A percentile compares a stretch with the other conserved stretches of the same genome.
Conservation (phyloP, 92 coral and sea anemone species). For the Palythoa caribaeorum region DNA sequence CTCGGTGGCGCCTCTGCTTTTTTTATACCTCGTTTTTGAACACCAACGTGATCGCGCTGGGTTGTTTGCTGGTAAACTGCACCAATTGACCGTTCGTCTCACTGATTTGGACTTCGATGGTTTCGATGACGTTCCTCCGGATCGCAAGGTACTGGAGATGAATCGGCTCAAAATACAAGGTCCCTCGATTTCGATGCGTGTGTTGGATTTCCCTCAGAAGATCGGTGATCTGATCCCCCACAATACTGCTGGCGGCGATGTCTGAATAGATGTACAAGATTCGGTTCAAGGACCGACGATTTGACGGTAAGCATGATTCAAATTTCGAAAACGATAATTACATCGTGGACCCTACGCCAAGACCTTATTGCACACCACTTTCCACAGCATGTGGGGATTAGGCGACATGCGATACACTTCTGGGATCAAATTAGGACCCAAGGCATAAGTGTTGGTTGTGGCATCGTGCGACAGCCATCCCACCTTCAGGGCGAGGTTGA, state of each 20-base stretch:
- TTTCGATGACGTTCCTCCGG: not conserved
- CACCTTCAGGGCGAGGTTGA: not conserved
- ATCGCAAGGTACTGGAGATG: not conserved
- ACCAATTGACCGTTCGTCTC: not conserved
- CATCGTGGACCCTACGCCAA: not conserved
- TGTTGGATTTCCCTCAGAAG: not conserved
- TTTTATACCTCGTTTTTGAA: not conserved
- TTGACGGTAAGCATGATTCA: not conserved
- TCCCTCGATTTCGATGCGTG: not conserved
- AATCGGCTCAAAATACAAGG: conserved; percentile 4
- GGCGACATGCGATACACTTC: too few relatives aligned
- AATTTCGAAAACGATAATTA: not conserved
- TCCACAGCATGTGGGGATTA: not conserved
- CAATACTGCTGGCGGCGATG: not conserved
- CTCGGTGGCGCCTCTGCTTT: too few relatives aligned
- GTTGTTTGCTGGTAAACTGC: not conserved
- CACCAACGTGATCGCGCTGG: not conserved
- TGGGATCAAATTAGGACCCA: not conserved
- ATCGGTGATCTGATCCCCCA: not conserved
- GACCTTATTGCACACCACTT: too few relatives aligned
- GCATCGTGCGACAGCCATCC: not conserved
- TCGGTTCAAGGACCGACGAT: not conserved
- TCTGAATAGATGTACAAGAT: not conserved
- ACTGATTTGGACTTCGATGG: not conserved
- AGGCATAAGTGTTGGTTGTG: not conserved